Conservation (phyloP, 2,113 vertebrate species). For the Amphilophus citrinellus region DNA sequence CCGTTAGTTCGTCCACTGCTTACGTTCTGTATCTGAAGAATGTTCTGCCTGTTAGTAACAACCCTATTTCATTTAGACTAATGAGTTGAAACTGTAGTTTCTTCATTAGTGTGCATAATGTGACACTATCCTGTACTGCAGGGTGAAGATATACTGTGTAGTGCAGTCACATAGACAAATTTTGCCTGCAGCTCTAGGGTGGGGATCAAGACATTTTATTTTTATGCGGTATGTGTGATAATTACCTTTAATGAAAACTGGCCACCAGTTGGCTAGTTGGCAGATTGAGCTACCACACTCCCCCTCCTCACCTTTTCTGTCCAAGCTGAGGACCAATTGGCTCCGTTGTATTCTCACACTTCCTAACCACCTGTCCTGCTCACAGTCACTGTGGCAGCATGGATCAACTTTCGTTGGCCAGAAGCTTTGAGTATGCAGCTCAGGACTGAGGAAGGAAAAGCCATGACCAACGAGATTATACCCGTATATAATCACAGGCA, state of each 20-base stretch:
- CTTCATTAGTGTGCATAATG: not conserved
- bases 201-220: constrained; percentile 1
- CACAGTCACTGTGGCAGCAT: constrained; percentile 30
- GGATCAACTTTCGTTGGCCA: constrained; percentile 26
- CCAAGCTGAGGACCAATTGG: constrained; percentile 42
- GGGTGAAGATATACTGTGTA: not conserved
- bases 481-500: not conserved
- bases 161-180: not conserved
- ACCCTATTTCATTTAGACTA: constrained; percentile 2
- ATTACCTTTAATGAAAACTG: constrained; percentile 33
- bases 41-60: not conserved
- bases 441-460: not conserved
- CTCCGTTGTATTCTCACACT: constrained; percentile 17
- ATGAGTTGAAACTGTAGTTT: not conserved
- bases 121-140: not conserved
- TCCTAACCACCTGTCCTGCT: constrained; percentile 59
- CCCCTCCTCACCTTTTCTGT: constrained; percentile 11
- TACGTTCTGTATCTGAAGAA: not conserved
- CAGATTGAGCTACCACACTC: not conserved
- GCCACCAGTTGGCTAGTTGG: constrained; percentile 35
- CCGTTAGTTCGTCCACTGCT: not conserved
- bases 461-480: not conserved
- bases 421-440: not conserved
- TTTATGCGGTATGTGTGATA: constrained; percentile 24
- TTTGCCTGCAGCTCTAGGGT: not conserved